A percentile compares a stretch with the other conserved stretches of the same genome.
These are phyloP conservation scores for Thymallus thymallus DNA, from an alignment of 2,113 vertebrate genomes.

Conservation along the genomic window DNA sequence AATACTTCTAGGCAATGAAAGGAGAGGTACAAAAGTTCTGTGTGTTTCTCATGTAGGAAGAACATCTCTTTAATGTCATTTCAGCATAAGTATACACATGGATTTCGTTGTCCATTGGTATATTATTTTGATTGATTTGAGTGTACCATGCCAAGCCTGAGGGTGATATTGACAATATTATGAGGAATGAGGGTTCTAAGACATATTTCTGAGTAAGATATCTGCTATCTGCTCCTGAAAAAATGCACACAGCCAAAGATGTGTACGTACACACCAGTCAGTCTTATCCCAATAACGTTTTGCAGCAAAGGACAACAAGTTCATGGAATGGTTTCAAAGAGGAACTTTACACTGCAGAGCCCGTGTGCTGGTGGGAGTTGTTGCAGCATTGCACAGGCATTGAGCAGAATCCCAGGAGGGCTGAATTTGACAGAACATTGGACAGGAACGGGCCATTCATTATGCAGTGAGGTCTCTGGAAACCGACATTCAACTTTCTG, in stretches of 20 bases:
- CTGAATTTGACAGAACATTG: slow-evolving; percentile 22
- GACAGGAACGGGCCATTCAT: slow-evolving; percentile 37
- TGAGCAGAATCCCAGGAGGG: slow-evolving; percentile 32
- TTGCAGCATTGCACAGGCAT: slow-evolving; percentile 18
- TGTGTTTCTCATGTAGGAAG: neutral
- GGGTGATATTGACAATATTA: slow-evolving; percentile 25
- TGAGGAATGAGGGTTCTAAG: slow-evolving; percentile 3
- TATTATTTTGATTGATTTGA: neutral
- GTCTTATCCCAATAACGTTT: slow-evolving; percentile 1
- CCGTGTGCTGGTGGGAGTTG: slow-evolving; percentile 37
- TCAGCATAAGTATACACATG: too few relatives aligned
- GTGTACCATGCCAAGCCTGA: neutral
- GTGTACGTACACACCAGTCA: neutral
- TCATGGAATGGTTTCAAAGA: slow-evolving; percentile 47
- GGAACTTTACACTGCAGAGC: slow-evolving; percentile 24
- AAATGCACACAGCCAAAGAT: neutral
- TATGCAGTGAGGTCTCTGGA: slow-evolving; percentile 22
- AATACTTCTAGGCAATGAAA: slow-evolving; percentile 49
- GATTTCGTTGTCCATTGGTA: too few relatives aligned
- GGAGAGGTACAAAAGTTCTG: slow-evolving; percentile 33
- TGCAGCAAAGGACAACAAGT: slow-evolving; percentile 39
- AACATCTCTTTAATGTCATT: neutral
- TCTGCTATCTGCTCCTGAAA: neutral
- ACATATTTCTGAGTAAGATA: neutral
- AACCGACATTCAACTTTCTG: slow-evolving; percentile 17